Conservation (phyloP, 2,888 invertebrate genomes). For the Polymixis flavicincta region DNA sequence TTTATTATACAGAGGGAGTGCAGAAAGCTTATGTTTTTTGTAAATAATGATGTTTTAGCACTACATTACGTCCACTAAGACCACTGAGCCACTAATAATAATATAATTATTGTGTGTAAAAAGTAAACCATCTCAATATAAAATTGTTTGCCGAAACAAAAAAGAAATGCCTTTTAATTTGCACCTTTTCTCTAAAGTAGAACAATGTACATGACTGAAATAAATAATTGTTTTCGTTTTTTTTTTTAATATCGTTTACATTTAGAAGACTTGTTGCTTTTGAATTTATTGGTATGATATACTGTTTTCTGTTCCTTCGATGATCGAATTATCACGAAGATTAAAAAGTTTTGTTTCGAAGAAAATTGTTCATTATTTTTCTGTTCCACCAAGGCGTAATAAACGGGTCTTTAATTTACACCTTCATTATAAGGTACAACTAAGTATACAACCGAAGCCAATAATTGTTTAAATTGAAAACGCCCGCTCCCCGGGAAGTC, state of each 20-base stretch:
- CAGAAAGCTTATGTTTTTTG: no score
- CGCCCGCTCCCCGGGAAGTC: conserved; percentile 69
- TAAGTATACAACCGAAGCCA: conserved; percentile 62
- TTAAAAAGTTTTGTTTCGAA: background rate
- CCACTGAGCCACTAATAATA: no score
- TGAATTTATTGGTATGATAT: conserved; percentile 29
- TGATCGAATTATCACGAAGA: conserved; percentile 13
- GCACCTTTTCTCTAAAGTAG: conserved; percentile 44
- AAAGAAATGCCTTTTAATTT: conserved; percentile 48
- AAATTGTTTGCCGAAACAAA: conserved; percentile 22
- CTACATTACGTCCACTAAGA: no score
- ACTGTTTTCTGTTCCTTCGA: conserved; percentile 3
- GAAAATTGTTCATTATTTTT: background rate
- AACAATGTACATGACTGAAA: conserved; percentile 42
- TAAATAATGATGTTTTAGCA: no score
- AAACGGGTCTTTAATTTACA: conserved; percentile 51
- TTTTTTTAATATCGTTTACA: conserved; percentile 31
- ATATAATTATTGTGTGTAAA: background rate
- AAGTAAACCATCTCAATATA: conserved; percentile 10
- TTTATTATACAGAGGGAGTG: no score
- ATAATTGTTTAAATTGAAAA: conserved; percentile 81
- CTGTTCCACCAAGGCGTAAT: conserved; percentile 5
- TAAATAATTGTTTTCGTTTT: conserved; percentile 31
- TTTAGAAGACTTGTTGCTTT: conserved; percentile 35
- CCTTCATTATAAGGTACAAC: conserved; percentile 47